A percentile compares a stretch with the other conserved stretches of the same genome.
Conservation (phyloP, 2,797 vertebrate genomes). For the Emydoidea blandingii region DNA sequence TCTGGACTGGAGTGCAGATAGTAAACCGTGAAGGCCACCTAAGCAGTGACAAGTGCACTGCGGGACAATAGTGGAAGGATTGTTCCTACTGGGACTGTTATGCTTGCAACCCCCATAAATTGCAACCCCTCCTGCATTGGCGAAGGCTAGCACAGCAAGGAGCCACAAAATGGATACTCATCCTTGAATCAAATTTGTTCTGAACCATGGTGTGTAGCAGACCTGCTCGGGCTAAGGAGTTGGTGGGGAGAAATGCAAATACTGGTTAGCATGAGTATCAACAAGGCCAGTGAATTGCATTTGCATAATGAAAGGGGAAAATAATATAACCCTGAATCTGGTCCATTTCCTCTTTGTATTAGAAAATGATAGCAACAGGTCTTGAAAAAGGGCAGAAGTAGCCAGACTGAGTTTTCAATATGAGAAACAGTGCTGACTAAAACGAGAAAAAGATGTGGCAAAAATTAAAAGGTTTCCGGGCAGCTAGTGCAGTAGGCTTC, state of each 20-base stretch:
- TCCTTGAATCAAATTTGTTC: neutral
- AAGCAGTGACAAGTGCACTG: neutral
- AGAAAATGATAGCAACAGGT: neutral
- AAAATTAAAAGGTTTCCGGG: constrained; percentile 70
- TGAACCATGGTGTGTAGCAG: neutral
- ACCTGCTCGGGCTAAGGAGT: neutral
- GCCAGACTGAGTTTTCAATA: neutral
- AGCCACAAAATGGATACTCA: fast-evolving
- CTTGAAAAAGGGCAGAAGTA: neutral
- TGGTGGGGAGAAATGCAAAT: neutral
- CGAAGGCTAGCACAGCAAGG: neutral
- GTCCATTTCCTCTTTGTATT: neutral
- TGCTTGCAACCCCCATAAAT: neutral
- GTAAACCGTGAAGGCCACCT: neutral
- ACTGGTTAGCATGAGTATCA: neutral
- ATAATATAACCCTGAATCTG: neutral
- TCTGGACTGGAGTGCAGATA: fast-evolving
- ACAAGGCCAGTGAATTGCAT: fast-evolving
- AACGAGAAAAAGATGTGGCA: constrained; percentile 23
- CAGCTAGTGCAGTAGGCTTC: constrained; percentile 61
- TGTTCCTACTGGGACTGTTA: fast-evolving
- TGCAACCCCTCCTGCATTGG: fast-evolving
- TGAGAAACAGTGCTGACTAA: constrained; percentile 54
- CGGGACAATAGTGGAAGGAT: neutral
- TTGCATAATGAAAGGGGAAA: neutral